Conservation (phyloP, 2,888 invertebrate species). For the Drosophila anomalata region DNA sequence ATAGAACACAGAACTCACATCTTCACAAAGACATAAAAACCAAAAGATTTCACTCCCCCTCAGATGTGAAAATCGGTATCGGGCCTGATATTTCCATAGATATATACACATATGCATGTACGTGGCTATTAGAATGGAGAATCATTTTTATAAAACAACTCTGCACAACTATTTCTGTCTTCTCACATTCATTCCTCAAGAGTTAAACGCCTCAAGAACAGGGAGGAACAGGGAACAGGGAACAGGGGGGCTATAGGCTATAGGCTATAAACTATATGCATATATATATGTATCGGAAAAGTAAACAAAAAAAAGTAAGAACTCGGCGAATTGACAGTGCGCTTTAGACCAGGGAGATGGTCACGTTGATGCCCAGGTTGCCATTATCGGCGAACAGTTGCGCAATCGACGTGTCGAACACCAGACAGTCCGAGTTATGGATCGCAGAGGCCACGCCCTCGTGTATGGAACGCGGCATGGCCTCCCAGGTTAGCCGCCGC, state of each 20-base stretch:
- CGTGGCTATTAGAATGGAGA: conserved; percentile 36
- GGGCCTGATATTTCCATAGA: conserved; percentile 32
- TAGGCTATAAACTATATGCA: conserved; percentile 29
- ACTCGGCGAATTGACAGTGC: conserved; percentile 33
- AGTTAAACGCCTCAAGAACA: conserved; percentile 19
- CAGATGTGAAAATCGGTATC: conserved; percentile 10
- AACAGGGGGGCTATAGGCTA: background rate
- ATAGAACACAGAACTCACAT: background rate
- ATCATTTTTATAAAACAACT: conserved; percentile 46
- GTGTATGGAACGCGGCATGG: conserved; percentile 98
- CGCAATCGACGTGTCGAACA: conserved; percentile 99
- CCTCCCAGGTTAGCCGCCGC: conserved; percentile 98
- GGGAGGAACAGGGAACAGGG: background rate
- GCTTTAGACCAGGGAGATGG: conserved; percentile 93
- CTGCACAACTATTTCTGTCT: conserved; percentile 19
- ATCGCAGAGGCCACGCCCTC: conserved; percentile 99
- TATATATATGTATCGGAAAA: conserved; percentile 28
- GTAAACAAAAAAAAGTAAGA: conserved; percentile 32
- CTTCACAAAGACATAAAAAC: background rate
- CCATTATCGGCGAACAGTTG: conserved; percentile 99
- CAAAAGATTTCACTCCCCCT: background rate
- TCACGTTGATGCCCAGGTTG: conserved; percentile 99
- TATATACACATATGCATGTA: conserved; percentile 46
- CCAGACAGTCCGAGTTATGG: conserved; percentile 98
- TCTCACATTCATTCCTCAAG: conserved; percentile 14